Evolutionary conservation across 2,113 vertebrate genomes (phyloP).

Genomic region (Melanostigma gelatinosum): DNA sequence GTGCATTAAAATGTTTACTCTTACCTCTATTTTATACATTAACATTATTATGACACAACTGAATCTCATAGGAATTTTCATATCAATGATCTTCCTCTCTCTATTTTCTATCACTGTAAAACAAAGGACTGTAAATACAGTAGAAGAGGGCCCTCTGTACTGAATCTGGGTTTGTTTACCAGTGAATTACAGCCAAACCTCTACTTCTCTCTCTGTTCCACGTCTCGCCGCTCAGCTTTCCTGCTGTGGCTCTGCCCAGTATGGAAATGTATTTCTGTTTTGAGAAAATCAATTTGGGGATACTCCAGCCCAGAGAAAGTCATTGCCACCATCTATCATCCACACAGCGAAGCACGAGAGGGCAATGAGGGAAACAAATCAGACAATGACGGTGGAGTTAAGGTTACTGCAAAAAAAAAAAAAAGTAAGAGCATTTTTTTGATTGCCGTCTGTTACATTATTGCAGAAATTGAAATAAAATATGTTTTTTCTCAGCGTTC

Average conservation of each 20-base stretch:
- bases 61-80: neutral
- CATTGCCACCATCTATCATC: neutral
- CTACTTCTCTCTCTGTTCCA: neutral
- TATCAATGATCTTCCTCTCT: too few species aligned
- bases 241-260: neutral
- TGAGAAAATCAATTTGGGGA: slow-evolving; percentile 11
- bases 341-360: neutral
- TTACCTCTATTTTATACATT: neutral
- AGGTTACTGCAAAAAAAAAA: neutral
- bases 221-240: neutral
- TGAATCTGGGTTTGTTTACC: neutral
- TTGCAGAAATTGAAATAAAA: neutral
- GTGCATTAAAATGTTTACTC: neutral
- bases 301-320: slow-evolving; percentile 12
- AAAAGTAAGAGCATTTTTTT: neutral
- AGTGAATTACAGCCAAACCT: slow-evolving; percentile 7
- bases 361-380: slow-evolving; percentile 1
- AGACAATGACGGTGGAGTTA: neutral
- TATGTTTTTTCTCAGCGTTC: neutral
- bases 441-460: neutral
- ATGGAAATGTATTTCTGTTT: slow-evolving; percentile 7
- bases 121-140: neutral
- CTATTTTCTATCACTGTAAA: neutral
- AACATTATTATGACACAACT: neutral
- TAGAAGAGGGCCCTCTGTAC: neutral